phyloP scores from a whole-genome alignment of 2,888 invertebrate genomes.

The Crocallis elinguaria region DNA sequence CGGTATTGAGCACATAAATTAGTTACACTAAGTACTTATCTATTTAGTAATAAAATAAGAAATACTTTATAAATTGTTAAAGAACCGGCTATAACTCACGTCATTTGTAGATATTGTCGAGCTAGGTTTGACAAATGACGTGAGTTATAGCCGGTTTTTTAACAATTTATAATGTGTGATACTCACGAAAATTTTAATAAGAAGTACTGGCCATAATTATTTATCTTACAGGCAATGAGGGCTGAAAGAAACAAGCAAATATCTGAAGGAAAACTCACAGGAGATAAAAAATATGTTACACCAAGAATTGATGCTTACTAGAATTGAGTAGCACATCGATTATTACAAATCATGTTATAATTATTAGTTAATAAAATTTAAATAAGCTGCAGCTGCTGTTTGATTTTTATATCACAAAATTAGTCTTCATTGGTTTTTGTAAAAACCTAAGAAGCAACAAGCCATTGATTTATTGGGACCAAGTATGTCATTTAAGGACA shows the following conservation, averaged over 20 bases:
- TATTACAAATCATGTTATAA: slow-evolving; percentile 28
- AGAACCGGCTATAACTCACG: too few species aligned
- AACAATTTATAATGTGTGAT: too few species aligned
- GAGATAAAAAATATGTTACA: slow-evolving; percentile 83
- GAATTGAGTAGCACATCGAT: slow-evolving; percentile 30
- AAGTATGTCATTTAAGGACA: too few species aligned
- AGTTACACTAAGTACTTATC: background rate
- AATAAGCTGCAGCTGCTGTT: slow-evolving; percentile 2
- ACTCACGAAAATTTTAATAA: too few species aligned
- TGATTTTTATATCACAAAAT: slow-evolving; percentile 14
- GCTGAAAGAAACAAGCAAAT: slow-evolving; percentile 87
- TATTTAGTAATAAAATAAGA: too few species aligned
- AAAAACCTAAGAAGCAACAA: background rate
- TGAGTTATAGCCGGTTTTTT: too few species aligned
- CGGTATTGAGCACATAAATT: too few species aligned
- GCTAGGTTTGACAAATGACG: too few species aligned
- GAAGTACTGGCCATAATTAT: background rate
- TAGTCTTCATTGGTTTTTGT: slow-evolving; percentile 3
- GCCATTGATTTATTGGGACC: too few species aligned
- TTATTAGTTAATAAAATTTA: slow-evolving; percentile 27
- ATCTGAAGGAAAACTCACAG: slow-evolving; percentile 85
- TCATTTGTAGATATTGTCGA: too few species aligned
- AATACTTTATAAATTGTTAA: too few species aligned
- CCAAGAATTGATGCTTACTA: slow-evolving; percentile 87
- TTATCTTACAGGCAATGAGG: slow-evolving; percentile 82